Evolutionary conservation across 1,140 invertebrate species (phyloP).

Genomic region (Kradibia gibbosae): DNA sequence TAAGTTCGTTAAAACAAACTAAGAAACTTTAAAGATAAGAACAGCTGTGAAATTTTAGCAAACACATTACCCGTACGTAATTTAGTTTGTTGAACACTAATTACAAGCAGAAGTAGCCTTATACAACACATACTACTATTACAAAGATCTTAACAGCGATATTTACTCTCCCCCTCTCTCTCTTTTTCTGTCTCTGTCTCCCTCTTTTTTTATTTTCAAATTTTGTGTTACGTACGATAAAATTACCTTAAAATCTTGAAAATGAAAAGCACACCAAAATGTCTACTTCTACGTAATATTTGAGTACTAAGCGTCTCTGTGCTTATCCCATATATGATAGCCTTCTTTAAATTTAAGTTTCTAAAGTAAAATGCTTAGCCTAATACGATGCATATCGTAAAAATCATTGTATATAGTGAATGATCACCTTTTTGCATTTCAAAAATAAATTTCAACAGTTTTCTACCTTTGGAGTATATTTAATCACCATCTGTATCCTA

Average conservation of each 20-base stretch:
- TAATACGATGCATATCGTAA: not conserved
- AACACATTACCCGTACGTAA: slow-evolving; percentile 21
- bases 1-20: slow-evolving; percentile 6
- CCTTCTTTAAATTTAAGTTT: not conserved
- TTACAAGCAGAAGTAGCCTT: slow-evolving; percentile 18
- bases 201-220: not conserved
- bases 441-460: too few species aligned
- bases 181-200: not conserved
- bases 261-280: not conserved
- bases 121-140: not conserved
- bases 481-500: too few species aligned
- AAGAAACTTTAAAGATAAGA: slow-evolving; percentile 20
- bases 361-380: not conserved
- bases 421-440: too few species aligned
- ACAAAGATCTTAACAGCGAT: slow-evolving; percentile 16
- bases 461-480: too few species aligned
- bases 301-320: not conserved
- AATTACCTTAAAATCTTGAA: not conserved
- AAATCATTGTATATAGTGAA: not conserved
- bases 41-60: slow-evolving; percentile 36
- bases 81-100: slow-evolving; percentile 33
- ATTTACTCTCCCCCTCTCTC: not conserved
- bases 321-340: not conserved
- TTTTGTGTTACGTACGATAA: not conserved
- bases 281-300: not conserved